Conservation (phyloP, 1,140 invertebrate genomes). For the Bombus vancouverensis region DNA sequence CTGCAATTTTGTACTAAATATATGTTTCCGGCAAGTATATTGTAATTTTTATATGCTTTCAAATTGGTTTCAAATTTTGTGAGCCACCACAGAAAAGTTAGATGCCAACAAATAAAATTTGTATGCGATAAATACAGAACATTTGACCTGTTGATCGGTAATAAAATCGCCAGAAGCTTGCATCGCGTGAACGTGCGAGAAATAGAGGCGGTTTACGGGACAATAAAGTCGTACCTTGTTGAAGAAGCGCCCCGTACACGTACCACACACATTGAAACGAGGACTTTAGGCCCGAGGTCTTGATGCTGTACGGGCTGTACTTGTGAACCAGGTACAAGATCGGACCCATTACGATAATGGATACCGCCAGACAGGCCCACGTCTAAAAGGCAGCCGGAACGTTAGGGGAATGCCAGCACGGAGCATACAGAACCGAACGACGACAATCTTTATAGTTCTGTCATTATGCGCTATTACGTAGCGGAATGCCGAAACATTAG, state of each 20-base stretch:
- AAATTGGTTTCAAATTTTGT: too few relatives aligned
- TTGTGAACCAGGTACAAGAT: constrained; percentile 90
- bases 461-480: constrained; percentile 18
- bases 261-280: constrained; percentile 92
- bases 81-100: not conserved
- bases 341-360: constrained; percentile 90
- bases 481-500: constrained; percentile 1
- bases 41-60: too few relatives aligned
- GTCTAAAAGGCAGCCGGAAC: constrained; percentile 84
- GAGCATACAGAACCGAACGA: constrained; percentile 23
- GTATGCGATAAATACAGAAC: not conserved
- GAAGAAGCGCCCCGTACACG: constrained; percentile 93
- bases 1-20: too few relatives aligned
- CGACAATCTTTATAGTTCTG: constrained; percentile 26
- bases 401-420: constrained; percentile 13
- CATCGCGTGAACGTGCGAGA: not conserved
- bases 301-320: constrained; percentile 84
- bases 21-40: too few relatives aligned
- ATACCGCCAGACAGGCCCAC: constrained; percentile 89
- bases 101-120: not conserved
- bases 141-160: not conserved
- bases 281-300: constrained; percentile 68
- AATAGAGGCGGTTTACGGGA: constrained; percentile 19
- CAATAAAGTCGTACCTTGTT: constrained; percentile 88
- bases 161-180: not conserved